Base-by-base conservation (phyloP, 2,888 invertebrate genomes). In the Agonopterix heracliana region DNA sequence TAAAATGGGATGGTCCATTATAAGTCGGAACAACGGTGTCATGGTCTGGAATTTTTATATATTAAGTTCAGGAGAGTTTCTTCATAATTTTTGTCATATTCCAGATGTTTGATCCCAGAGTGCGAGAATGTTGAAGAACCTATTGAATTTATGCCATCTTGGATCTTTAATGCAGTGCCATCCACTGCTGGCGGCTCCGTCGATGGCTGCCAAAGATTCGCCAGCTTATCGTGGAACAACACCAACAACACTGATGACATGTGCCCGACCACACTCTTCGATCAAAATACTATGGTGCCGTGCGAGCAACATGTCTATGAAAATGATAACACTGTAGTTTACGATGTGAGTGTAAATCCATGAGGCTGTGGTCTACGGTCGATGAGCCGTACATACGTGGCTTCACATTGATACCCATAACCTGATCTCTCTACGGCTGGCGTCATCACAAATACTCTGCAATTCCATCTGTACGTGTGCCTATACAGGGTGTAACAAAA, bases 41-140 rank as follows among this genome's bases (percentile, higher is more conserved):
- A 4, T 4, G 17, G 3, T 17, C 17, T 2, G 17, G 2, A 17
- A 17, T 17, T 17, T 17, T 17, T 5, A 26, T 26, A 7, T 3
- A 26, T 5, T 1, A 26, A 26, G 26, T 26, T 26, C 26, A 26
- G 26, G 5, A 5, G 26, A 5, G 26, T 26, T 26, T 26, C 17
- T 26, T 26, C 5, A 26, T 5, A 26, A 26, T 2, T 26, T 7
- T 26, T 5, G 26, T 3, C 3, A 10, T 12, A 11, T 42, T 46
- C 45, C 50, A 85, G 86, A 58, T 86, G 86, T 53, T 57, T 67
- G 12, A 74, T 85, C 35, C 69, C 76, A 11, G 79, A 77, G 55
- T 86, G 85, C 56, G 84, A 83, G 45, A 58, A 66, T 13, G 52
- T 53, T 9, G 56, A 60, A 34, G 26, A 41, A 41, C 45, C 12